Evolutionary conservation across 2,113 vertebrate species (phyloP).

Genomic region (Calypte anna): DNA sequence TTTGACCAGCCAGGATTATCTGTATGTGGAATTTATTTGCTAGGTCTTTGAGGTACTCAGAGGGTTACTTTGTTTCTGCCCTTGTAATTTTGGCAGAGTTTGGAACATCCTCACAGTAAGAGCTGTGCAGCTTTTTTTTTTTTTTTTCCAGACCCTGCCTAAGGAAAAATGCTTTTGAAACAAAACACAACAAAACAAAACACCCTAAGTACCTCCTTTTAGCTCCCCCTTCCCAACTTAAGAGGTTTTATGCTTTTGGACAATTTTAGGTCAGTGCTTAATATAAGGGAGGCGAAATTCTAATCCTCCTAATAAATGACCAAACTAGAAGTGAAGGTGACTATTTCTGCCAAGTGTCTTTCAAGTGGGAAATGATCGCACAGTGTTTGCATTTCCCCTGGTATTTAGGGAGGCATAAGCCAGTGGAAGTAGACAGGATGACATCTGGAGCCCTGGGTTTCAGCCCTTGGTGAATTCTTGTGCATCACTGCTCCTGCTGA

Average conservation of each 20-base stretch:
- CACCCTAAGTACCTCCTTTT: not conserved
- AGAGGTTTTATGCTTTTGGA: not conserved
- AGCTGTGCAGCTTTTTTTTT: not conserved
- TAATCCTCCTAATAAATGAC: not conserved
- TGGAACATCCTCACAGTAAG: not conserved
- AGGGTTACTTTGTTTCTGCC: not conserved
- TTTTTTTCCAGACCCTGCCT: not conserved
- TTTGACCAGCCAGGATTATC: not conserved
- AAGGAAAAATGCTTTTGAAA: not conserved
- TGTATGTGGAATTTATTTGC: not conserved
- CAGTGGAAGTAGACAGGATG: not conserved
- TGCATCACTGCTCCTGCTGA: not conserved
- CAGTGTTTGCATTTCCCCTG: not conserved
- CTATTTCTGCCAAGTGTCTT: not conserved
- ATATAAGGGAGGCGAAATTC: not conserved
- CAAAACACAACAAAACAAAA: not conserved
- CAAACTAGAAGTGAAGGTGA: not conserved
- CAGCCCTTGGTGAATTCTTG: not conserved
- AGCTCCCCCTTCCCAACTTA: not conserved
- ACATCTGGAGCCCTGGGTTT: not conserved
- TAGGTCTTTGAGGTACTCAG: accelerated
- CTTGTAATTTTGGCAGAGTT: not conserved
- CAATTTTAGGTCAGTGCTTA: not conserved
- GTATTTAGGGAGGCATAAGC: not conserved
- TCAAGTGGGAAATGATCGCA: not conserved